Percentiles rank a stretch among this genome's conserved stretches.
phyloP scores from a whole-genome alignment of 1,140 invertebrate genomes.

The Octopus bimaculoides region DNA sequence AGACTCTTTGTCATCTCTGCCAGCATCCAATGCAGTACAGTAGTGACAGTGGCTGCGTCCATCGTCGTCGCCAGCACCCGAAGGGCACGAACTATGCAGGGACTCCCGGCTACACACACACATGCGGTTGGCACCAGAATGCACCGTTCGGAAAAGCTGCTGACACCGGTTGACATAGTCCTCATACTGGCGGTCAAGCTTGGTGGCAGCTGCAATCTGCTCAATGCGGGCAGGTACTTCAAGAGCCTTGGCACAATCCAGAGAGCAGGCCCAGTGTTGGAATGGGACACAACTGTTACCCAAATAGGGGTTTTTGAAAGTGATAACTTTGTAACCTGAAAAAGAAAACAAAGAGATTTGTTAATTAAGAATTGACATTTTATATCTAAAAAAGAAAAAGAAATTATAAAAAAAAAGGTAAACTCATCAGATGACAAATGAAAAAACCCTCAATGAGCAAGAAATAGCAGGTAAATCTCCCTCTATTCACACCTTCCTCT shows the following conservation, averaged over 20 bases:
- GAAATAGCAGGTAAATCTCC: too few relatives aligned
- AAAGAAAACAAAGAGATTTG: conserved; percentile 6
- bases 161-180: conserved; percentile 53
- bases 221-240: conserved; percentile 59
- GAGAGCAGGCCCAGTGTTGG: conserved; percentile 61
- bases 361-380: too few relatives aligned
- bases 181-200: conserved; percentile 54
- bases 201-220: conserved; percentile 52
- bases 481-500: too few relatives aligned
- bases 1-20: neutral
- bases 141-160: neutral
- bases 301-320: conserved; percentile 61
- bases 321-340: conserved; percentile 61
- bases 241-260: conserved; percentile 57
- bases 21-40: neutral
- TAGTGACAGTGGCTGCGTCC: neutral
- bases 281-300: conserved; percentile 63
- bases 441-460: too few relatives aligned
- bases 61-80: neutral
- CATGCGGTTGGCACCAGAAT: neutral
- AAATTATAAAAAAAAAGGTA: too few relatives aligned
- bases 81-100: neutral
- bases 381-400: too few relatives aligned
- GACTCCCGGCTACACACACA: conserved; percentile 1
- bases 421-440: too few relatives aligned